A percentile compares a stretch with the other conserved stretches of the same genome.
Conservation (phyloP, 2,113 vertebrate genomes). For the Athene noctua region DNA sequence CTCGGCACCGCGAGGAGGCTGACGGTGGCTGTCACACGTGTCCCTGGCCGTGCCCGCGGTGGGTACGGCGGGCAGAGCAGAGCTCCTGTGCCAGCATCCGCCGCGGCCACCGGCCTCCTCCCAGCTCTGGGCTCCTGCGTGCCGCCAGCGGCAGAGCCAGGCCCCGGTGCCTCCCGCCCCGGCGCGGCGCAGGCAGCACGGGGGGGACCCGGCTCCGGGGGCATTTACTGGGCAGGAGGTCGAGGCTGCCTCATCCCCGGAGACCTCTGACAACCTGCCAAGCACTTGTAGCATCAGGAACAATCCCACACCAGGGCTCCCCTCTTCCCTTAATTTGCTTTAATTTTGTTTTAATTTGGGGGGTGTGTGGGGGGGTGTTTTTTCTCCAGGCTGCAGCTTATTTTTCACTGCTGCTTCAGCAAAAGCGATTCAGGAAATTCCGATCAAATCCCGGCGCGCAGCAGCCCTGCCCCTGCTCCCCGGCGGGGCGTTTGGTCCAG, state of each 20-base stretch:
- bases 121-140: fast-evolving
- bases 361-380: background rate
- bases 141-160: background rate
- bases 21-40: background rate
- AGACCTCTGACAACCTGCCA: background rate
- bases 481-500: background rate
- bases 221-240: background rate
- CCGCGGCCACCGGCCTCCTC: background rate
- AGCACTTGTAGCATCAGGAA: background rate
- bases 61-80: background rate
- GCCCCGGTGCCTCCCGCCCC: background rate
- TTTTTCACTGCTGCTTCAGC: constrained; percentile 24
- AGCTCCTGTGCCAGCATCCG: background rate
- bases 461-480: constrained; percentile 21
- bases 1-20: background rate
- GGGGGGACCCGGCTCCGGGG: background rate
- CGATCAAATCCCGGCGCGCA: background rate
- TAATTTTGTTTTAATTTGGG: background rate
- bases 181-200: fast-evolving
- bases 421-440: constrained; percentile 58
- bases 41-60: background rate
- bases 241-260: background rate
- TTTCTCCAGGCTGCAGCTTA: background rate
- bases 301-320: background rate
- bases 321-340: background rate